Evolutionary conservation across 2,888 invertebrate genomes (phyloP), one percentile per base, ranked within the genome.

Genomic region (Onchidella celtica): DNA sequence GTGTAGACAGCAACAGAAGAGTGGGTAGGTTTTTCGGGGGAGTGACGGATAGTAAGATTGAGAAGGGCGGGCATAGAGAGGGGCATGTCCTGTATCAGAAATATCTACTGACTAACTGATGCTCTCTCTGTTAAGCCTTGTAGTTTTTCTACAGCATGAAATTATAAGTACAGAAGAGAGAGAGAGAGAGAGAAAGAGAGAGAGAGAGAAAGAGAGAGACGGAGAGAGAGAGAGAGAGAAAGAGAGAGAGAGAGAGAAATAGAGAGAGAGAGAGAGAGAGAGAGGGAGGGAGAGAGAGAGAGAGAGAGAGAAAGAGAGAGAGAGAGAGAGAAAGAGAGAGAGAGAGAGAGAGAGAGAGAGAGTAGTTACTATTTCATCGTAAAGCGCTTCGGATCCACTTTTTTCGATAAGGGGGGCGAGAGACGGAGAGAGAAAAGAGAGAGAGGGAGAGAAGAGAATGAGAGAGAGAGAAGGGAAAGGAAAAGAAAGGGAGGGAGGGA

Each of bases 331-430:
- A 70, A 27, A 27, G 3, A 70, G 47, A 27, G 65, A 65, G 65
- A 27, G 65, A 65, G 27, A 65, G 65, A 65, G 65, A 65, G 65
- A 27, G n/a, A 65, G 11, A n/a, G 11, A 65, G 65, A 3, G 65
- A 47, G 17, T 17, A 47, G 17, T 6, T 47, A 17, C 47, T n/a
- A n/a, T n/a, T n/a, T n/a, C n/a, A n/a, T n/a, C n/a, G n/a, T n/a
- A n/a, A n/a, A n/a, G n/a, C n/a, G n/a, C n/a, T n/a, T n/a, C n/a
- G n/a, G n/a, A n/a, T n/a, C n/a, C n/a, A n/a, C n/a, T n/a, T n/a
- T n/a, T n/a, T n/a, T n/a, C n/a, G 47, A 17, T 47, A 17, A 47
- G 47, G 47, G 17, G 6, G 47, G 17, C 47, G n/a, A 27, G 27
- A 61, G 32, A 32, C n/a, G 65, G 29, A 6, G 32, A 27, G 27